Evolutionary conservation across 2,888 invertebrate species (phyloP).

Genomic region (Heliconius ethilla): DNA sequence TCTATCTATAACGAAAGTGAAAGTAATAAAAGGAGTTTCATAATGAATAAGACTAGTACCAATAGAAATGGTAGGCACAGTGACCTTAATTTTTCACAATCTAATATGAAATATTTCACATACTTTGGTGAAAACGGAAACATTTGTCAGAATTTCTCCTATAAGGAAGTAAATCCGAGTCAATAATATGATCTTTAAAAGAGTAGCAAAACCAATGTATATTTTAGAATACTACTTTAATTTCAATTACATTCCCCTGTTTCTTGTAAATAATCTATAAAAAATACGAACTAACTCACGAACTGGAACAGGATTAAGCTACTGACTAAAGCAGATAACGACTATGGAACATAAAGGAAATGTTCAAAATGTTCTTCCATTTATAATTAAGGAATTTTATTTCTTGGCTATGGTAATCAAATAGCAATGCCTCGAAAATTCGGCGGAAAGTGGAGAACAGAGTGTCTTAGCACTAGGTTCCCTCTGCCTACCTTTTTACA

Average conservation of each 20-base stretch:
- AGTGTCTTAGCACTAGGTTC: too few relatives aligned
- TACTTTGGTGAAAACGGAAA: not conserved
- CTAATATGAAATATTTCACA: not conserved
- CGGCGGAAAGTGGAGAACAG: too few relatives aligned
- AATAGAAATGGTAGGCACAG: not conserved
- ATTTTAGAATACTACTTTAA: not conserved
- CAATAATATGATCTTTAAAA: not conserved
- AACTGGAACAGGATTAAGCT: not conserved
- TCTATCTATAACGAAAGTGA: too few relatives aligned
- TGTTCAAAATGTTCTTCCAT: not conserved
- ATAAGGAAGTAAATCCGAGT: not conserved
- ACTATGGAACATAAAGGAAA: not conserved
- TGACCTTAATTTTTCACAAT: not conserved
- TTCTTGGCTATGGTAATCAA: too few relatives aligned
- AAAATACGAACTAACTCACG: not conserved
- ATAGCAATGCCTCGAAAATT: too few relatives aligned
- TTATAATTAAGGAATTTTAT: not conserved
- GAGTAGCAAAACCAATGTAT: not conserved
- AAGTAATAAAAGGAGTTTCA: not conserved
- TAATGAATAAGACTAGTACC: not conserved
- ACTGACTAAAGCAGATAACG: not conserved
- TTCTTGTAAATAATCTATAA: not conserved
- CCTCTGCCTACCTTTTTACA: too few relatives aligned
- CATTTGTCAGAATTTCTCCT: not conserved
- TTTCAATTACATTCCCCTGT: not conserved